phyloP scores from a whole-genome alignment of 2,888 invertebrate genomes.

The Tetragonisca angustula region DNA sequence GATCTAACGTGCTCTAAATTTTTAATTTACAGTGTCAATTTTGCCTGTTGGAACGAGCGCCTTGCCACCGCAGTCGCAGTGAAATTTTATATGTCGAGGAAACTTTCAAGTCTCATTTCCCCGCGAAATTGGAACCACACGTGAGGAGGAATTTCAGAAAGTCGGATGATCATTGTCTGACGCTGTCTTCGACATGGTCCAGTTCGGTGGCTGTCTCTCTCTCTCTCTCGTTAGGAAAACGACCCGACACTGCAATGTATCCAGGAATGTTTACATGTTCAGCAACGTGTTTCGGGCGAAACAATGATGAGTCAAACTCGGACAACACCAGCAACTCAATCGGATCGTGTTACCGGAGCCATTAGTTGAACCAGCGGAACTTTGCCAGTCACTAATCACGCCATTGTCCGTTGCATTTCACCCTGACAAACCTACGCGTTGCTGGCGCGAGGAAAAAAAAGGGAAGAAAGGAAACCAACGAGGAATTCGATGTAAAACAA shows the following conservation, averaged over 20 bases:
- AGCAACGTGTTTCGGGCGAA: constrained; percentile 34
- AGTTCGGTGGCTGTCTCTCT: background rate
- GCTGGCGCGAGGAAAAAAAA: background rate
- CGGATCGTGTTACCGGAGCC: constrained; percentile 45
- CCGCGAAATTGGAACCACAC: too few relatives aligned
- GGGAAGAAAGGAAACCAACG: background rate
- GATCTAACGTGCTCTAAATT: too few relatives aligned
- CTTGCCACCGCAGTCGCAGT: too few relatives aligned
- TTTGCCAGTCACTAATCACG: constrained; percentile 41
- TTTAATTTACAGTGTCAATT: too few relatives aligned
- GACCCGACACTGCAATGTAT: background rate
- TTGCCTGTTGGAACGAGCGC: too few relatives aligned
- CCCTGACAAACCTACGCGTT: constrained; percentile 9
- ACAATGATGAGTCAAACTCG: constrained; percentile 29
- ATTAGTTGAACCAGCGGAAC: constrained; percentile 41
- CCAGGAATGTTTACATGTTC: constrained; percentile 45
- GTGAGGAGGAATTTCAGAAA: background rate
- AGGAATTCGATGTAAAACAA: background rate
- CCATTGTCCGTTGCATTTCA: constrained; percentile 41
- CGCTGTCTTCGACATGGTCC: background rate
- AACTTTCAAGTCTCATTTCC: too few relatives aligned
- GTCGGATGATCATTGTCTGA: background rate
- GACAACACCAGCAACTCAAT: constrained; percentile 37
- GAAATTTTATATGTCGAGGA: too few relatives aligned
- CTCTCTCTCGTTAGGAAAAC: constrained; percentile 24